Conservation (phyloP, 2,113 vertebrate species). For the Amblyornis subalaris region DNA sequence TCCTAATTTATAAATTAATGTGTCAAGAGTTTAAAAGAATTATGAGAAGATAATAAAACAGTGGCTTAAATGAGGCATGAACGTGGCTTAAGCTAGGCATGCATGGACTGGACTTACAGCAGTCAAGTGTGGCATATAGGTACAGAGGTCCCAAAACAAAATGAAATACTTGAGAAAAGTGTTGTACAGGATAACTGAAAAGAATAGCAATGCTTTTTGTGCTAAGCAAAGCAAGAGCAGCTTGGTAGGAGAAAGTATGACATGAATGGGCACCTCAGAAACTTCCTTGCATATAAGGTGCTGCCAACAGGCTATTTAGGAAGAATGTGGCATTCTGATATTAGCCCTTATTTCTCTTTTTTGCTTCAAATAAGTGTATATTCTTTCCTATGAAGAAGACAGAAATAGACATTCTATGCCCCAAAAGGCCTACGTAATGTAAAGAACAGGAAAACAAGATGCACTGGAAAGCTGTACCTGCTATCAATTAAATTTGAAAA, state of each 20-base stretch:
- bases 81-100: background rate
- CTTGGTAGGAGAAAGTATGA: background rate
- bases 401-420: background rate
- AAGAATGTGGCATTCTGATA: background rate
- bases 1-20: background rate
- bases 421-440: background rate
- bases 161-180: background rate
- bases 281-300: background rate
- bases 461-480: background rate
- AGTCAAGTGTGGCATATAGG: background rate
- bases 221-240: background rate
- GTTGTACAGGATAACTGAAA: background rate
- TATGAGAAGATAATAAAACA: background rate
- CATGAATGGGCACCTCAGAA: background rate
- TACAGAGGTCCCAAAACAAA: background rate
- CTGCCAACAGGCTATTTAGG: background rate
- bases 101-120: background rate
- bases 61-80: background rate
- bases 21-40: background rate
- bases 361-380: background rate
- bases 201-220: background rate
- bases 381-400: background rate
- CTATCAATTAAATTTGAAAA: background rate
- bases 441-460: background rate
- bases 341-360: background rate